Conservation (phyloP, 2,888 invertebrate species). For the Dynastes grantii region DNA sequence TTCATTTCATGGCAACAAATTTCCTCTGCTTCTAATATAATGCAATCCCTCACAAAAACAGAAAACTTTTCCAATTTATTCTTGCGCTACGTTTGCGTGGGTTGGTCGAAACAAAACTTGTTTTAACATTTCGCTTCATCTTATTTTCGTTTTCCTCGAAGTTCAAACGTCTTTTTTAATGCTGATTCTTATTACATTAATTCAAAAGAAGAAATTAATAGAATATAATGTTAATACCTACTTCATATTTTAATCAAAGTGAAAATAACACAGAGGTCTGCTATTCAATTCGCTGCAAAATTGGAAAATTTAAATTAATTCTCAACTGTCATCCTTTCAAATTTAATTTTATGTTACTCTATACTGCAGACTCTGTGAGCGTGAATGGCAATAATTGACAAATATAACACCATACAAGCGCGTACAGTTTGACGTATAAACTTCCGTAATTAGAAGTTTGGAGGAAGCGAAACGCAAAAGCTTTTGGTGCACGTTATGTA, state of each 20-base stretch:
- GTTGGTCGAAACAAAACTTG: not conserved
- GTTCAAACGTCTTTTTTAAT: not conserved
- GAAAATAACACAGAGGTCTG: not conserved
- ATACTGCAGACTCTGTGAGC: not conserved
- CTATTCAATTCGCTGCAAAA: not conserved
- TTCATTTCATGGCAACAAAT: not conserved
- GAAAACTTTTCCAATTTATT: constrained; percentile 39
- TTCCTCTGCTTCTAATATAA: constrained; percentile 1
- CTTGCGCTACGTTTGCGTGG: not conserved
- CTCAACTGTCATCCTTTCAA: not conserved
- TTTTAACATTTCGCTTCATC: not conserved
- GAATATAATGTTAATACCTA: not conserved
- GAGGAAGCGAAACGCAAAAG: not conserved
- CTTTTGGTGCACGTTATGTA: not conserved
- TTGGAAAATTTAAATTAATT: constrained; percentile 17
- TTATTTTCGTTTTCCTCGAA: not conserved
- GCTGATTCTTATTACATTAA: not conserved
- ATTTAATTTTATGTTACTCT: not conserved
- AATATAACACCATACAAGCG: not conserved
- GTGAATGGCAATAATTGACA: constrained; percentile 12
- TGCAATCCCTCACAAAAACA: not conserved
- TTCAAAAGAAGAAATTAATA: not conserved
- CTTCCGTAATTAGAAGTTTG: constrained; percentile 21
- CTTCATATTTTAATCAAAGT: not conserved
- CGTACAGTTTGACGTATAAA: constrained; percentile 15